Conservation (phyloP, 1,140 invertebrate genomes). For the Dendroctonus valens region DNA sequence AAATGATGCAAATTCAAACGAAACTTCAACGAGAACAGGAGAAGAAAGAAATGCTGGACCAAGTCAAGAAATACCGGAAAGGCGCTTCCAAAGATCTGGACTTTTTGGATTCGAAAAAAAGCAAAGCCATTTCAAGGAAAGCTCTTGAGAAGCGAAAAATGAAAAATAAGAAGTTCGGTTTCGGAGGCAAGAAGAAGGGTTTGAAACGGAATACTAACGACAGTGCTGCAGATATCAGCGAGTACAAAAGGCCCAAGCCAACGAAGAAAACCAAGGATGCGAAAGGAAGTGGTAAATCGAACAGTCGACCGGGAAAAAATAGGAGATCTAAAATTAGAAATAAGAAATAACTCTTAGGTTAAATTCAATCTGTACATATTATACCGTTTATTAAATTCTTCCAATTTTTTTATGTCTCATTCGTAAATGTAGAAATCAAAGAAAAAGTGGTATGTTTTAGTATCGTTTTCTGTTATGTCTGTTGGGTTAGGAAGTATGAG, state of each 20-base stretch:
- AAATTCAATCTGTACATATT: too few species aligned
- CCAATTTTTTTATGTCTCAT: neutral
- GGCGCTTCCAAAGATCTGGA: conserved; percentile 76
- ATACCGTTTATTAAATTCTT: too few species aligned
- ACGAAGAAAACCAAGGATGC: conserved; percentile 20
- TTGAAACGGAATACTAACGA: conserved; percentile 85
- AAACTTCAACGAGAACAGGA: conserved; percentile 74
- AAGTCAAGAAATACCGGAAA: conserved; percentile 83
- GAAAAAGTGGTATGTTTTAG: too few species aligned
- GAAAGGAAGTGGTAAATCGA: conserved; percentile 22
- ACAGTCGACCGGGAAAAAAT: conserved; percentile 44
- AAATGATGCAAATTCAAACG: conserved; percentile 79
- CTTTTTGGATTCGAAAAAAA: conserved; percentile 78
- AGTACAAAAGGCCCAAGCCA: conserved; percentile 48
- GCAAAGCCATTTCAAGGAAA: conserved; percentile 54
- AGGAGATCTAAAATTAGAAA: conserved; percentile 40
- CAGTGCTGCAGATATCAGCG: conserved; percentile 67
- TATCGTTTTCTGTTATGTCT: too few species aligned
- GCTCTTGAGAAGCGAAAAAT: conserved; percentile 60
- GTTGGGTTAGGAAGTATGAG: too few species aligned
- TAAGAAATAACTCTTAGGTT: conserved; percentile 13
- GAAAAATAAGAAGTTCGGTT: conserved; percentile 90
- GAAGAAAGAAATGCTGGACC: conserved; percentile 77
- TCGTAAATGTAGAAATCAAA: too few species aligned
- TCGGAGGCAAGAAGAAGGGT: conserved; percentile 92